A percentile compares a stretch with the other conserved stretches of the same genome.
Conservation (phyloP, 2,888 invertebrate species). For the Cosmia trapezina region DNA sequence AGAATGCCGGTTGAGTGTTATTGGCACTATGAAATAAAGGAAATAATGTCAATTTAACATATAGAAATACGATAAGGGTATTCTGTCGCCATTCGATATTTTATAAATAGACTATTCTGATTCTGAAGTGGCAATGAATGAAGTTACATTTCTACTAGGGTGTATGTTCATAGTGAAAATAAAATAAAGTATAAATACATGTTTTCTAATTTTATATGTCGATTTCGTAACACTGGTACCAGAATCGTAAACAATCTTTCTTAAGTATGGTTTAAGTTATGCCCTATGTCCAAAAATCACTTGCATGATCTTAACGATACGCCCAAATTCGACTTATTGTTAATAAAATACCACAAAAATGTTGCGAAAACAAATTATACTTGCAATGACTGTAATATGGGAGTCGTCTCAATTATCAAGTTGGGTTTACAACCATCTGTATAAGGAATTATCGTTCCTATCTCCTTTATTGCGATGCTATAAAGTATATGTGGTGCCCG, state of each 20-base stretch:
- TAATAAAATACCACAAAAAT: conserved; percentile 44
- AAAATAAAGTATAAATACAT: background rate
- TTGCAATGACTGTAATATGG: conserved; percentile 50
- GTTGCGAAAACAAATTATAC: conserved; percentile 55
- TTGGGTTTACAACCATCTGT: conserved; percentile 49
- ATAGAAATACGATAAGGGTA: conserved; percentile 24
- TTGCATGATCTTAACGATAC: conserved; percentile 26
- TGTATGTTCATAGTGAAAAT: background rate
- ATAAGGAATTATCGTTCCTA: conserved; percentile 62
- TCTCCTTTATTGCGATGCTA: conserved; percentile 59
- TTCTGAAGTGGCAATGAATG: background rate
- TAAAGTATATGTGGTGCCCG: conserved; percentile 58
- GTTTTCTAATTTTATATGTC: background rate
- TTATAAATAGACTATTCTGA: conserved; percentile 11
- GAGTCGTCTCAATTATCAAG: conserved; percentile 60
- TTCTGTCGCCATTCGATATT: conserved; percentile 1
- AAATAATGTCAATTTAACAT: conserved; percentile 43
- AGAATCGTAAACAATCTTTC: conserved; percentile 3
- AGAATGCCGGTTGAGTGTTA: conserved; percentile 47
- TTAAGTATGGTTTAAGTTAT: conserved; percentile 30
- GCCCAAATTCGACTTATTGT: conserved; percentile 43
- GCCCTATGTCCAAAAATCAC: conserved; percentile 31
- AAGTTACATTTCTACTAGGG: background rate
- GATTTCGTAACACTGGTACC: conserved; percentile 5
- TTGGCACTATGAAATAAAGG: conserved; percentile 51